phyloP scores from a whole-genome alignment of 2,888 invertebrate species.

The Drosophila rellima region DNA sequence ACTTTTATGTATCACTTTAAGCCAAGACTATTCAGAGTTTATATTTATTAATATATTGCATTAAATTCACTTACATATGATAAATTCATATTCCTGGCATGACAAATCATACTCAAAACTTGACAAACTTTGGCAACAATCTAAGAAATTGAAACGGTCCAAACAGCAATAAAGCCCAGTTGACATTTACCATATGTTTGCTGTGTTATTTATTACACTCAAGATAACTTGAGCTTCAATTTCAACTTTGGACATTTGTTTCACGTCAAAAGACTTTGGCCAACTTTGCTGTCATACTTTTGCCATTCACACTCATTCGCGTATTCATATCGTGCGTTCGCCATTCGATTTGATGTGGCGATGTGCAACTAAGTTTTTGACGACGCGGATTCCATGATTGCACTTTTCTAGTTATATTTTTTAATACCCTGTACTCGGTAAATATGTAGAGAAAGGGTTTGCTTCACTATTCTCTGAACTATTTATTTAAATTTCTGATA shows the following conservation, averaged over 20 bases:
- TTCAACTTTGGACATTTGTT: slow-evolving; percentile 53
- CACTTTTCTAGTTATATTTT: slow-evolving; percentile 10
- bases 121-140: slow-evolving; percentile 8
- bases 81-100: background rate
- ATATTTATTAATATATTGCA: slow-evolving; percentile 1
- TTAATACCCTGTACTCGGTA: background rate
- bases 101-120: slow-evolving; percentile 4
- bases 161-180: slow-evolving; percentile 14
- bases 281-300: slow-evolving; percentile 32
- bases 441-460: background rate
- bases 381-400: slow-evolving; percentile 6
- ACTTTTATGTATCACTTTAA: background rate
- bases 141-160: slow-evolving; percentile 17
- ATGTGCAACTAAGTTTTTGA: slow-evolving; percentile 22
- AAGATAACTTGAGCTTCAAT: slow-evolving; percentile 27
- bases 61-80: background rate
- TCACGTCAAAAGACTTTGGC: slow-evolving; percentile 30
- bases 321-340: slow-evolving; percentile 18
- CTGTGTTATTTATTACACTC: slow-evolving; percentile 49
- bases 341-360: slow-evolving; percentile 16
- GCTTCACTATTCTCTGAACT: too few relatives aligned
- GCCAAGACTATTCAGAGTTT: background rate
- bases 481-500: too few relatives aligned
- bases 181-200: slow-evolving; percentile 43
- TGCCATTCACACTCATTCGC: background rate